Evolutionary conservation across 2,888 invertebrate genomes (phyloP).

Genomic region (Stenodera caucasica): DNA sequence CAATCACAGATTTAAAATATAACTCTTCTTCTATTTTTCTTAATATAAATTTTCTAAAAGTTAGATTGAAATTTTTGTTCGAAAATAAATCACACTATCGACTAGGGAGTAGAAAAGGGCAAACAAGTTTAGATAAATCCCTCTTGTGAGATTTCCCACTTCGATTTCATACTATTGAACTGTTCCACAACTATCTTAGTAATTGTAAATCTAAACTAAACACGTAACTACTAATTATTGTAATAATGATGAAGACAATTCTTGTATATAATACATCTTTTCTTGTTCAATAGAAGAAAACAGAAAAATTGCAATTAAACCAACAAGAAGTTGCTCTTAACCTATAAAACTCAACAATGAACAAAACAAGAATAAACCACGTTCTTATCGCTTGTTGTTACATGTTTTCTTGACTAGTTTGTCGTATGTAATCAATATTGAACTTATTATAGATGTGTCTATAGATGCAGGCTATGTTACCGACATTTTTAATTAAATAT

Average conservation of each 20-base stretch:
- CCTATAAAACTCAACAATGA: background rate
- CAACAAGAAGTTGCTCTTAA: background rate
- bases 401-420: too few relatives aligned
- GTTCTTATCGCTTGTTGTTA: too few relatives aligned
- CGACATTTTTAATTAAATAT: too few relatives aligned
- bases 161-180: background rate
- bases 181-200: background rate
- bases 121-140: background rate
- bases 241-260: background rate
- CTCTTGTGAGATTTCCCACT: background rate
- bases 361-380: too few relatives aligned
- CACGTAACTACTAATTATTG: background rate
- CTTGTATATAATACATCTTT: background rate
- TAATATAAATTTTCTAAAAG: background rate
- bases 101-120: background rate
- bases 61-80: background rate
- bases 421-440: too few relatives aligned
- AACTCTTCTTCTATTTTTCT: background rate
- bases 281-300: background rate
- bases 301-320: background rate
- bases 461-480: too few relatives aligned
- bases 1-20: background rate
- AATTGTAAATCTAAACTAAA: background rate
- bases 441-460: too few relatives aligned
- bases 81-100: constrained; percentile 4